phyloP scores from a whole-genome alignment of 2,113 vertebrate species.

The Canis aureus region DNA sequence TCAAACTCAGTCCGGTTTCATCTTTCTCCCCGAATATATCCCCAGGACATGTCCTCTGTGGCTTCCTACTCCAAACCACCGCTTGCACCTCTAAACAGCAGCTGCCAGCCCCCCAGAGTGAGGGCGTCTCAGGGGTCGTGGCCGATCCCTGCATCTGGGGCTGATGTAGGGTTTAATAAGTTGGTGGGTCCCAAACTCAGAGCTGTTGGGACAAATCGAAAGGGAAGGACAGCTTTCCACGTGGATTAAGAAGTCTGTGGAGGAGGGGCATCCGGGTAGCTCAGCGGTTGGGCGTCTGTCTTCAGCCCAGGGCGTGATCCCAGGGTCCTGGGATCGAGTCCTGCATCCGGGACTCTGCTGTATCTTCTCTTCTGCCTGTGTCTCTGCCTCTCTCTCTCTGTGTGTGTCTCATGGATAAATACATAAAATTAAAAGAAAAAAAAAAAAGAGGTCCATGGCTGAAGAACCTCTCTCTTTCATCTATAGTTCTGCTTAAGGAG shows the following conservation, averaged over 20 bases:
- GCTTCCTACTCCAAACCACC: not conserved
- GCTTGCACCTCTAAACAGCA: not conserved
- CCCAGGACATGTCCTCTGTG: not conserved
- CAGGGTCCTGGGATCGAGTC: too few species aligned
- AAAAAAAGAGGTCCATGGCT: too few species aligned
- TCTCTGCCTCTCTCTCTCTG: too few species aligned
- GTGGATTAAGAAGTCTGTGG: accelerated
- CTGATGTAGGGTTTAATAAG: not conserved
- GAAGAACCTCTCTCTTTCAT: not conserved
- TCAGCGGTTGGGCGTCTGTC: too few species aligned
- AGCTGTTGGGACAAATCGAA: not conserved
- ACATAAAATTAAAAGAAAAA: too few species aligned
- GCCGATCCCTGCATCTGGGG: not conserved
- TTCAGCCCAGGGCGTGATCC: too few species aligned
- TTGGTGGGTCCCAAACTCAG: not conserved
- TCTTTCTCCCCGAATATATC: not conserved
- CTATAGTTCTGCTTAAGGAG: too few species aligned
- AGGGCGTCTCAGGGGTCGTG: not conserved
- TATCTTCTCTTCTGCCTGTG: too few species aligned
- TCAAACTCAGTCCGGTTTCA: not conserved
- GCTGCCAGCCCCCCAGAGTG: not conserved
- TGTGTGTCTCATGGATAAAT: too few species aligned
- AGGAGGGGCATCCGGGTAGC: too few species aligned
- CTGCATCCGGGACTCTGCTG: too few species aligned
- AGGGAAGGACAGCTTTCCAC: not conserved